A percentile compares a stretch with the other conserved stretches of the same genome.
Conservation (phyloP, 1,140 invertebrate species). For the Trissolcus basalis region DNA sequence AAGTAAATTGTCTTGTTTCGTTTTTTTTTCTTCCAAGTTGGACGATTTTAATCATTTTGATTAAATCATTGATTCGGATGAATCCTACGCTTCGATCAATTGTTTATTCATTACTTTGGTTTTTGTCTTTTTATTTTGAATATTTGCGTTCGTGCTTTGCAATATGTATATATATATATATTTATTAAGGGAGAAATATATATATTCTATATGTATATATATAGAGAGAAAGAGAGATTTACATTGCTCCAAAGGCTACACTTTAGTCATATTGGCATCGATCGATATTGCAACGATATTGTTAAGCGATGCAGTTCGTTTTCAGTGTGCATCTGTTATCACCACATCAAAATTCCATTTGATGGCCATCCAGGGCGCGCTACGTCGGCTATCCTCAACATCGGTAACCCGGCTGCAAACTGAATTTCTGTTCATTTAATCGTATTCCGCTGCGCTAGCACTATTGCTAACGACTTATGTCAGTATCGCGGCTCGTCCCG, state of each 20-base stretch:
- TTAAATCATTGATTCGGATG: no score
- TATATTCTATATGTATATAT: no score
- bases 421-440: conserved; percentile 68
- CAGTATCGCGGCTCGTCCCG: conserved; percentile 56
- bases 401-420: conserved; percentile 50
- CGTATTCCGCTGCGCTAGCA: conserved; percentile 43
- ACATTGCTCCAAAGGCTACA: conserved; percentile 23
- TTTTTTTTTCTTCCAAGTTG: background rate
- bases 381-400: conserved; percentile 15
- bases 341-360: conserved; percentile 61
- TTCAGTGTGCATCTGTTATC: conserved; percentile 40
- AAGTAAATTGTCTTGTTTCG: conserved; percentile 8
- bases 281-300: conserved; percentile 48
- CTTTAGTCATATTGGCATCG: conserved; percentile 35
- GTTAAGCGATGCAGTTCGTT: conserved; percentile 41
- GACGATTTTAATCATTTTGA: background rate
- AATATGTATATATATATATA: no score
- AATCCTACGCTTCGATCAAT: no score
- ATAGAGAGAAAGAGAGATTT: no score
- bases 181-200: no score
- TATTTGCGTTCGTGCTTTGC: no score
- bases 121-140: no score
- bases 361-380: conserved; percentile 29
- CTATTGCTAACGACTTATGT: conserved; percentile 68
- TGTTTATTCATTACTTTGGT: no score